Base-by-base conservation (phyloP, 2,113 vertebrate species). In the Megalops atlanticus region DNA sequence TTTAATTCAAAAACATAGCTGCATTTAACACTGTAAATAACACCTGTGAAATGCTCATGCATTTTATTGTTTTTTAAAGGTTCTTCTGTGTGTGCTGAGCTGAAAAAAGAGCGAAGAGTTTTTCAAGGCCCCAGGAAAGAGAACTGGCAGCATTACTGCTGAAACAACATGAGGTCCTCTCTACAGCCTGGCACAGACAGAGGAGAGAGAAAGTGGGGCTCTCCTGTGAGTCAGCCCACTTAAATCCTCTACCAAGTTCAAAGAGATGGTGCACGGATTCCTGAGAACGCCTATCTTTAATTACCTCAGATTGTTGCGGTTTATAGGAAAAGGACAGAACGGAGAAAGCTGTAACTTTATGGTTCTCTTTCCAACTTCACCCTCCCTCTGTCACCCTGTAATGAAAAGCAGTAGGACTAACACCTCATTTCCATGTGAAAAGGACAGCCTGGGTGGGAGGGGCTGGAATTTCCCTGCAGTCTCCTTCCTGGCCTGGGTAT, bases 221-320 rank as follows among this genome's bases (percentile, higher is more conserved):
- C 84, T 87, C 86, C 88, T 81, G 85, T 83, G 85, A 85, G 35
- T 80, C 87, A 87, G 84, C 81, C 58, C 83, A 86, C 86, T 89
- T 92, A 90, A 92, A 92, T 93, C 90, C 92, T 91, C 88, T 89
- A 86, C 88, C 87, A 85, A 89, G 89, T 91, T 92, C 89, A 92
- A 88, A 91, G 76, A 64, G 74, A 82, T 24, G 40, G 45, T 54
- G 83, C 81, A 83, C 86, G 84, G 80, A 82, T 83, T 33, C 72
- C 71, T 43, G 47, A 79, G 71, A 80, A 89, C 84, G 84, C 81
- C 82, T 86, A 83, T 90, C 88, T 90, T 87, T 89, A 91, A 90
- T 91, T 91, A 91, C 87, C 82, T 82, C 43, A 71, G 75, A 72
- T 4, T 36, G 58, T 33, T 73, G 58, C 21, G 36, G 64, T 52